Evolutionary conservation across 2,888 invertebrate species (phyloP).

Genomic region (Nipponacmea schrenckii): DNA sequence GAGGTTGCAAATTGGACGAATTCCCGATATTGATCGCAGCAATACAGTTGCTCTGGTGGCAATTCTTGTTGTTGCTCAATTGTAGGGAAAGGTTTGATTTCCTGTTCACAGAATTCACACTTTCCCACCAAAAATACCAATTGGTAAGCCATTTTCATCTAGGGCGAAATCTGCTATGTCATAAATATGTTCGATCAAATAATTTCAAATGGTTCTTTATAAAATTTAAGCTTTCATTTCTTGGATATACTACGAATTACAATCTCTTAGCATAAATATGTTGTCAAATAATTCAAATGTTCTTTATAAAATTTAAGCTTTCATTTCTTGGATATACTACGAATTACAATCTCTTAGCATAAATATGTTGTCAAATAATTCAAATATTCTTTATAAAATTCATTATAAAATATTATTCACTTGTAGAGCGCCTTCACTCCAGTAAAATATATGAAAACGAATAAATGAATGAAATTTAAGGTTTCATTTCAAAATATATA

Average conservation of each 20-base stretch:
- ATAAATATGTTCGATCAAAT: too few relatives aligned
- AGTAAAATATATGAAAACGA: too few relatives aligned
- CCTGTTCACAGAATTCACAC: slow-evolving; percentile 64
- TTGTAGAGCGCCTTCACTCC: too few relatives aligned
- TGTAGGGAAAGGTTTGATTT: slow-evolving; percentile 61
- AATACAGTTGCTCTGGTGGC: slow-evolving; percentile 61
- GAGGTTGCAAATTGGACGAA: slow-evolving; percentile 61
- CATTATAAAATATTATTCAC: too few relatives aligned
- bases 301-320: slow-evolving; percentile 1
- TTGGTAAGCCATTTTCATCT: slow-evolving; percentile 40
- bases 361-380: too few relatives aligned
- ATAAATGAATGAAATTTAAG: too few relatives aligned
- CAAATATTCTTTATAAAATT: too few relatives aligned
- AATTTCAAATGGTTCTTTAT: too few relatives aligned
- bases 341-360: too few relatives aligned
- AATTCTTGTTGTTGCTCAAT: slow-evolving; percentile 56
- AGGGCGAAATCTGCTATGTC: slow-evolving; percentile 27
- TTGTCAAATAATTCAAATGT: too few relatives aligned
- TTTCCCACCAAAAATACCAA: slow-evolving; percentile 50
- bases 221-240: slow-evolving; percentile 15
- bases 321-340: slow-evolving; percentile 14
- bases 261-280: too few relatives aligned
- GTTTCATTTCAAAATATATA: too few relatives aligned
- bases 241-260: slow-evolving; percentile 10
- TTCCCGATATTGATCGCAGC: slow-evolving; percentile 64